Percentiles rank a stretch among this genome's conserved stretches.
Conservation (phyloP, 2,888 invertebrate species). For the Criorhina ranunculi region DNA sequence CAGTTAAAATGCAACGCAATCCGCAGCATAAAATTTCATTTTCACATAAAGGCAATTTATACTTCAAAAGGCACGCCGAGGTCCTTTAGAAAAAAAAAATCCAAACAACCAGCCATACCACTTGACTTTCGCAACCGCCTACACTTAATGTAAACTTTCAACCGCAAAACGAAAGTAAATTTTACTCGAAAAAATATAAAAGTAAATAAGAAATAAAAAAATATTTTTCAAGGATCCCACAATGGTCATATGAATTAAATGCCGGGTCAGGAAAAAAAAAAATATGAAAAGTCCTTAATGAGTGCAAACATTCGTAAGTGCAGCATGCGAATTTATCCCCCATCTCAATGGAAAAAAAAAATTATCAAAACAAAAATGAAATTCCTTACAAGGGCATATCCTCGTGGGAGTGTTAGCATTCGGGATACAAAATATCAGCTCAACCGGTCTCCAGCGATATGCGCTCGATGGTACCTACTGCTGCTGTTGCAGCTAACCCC, state of each 20-base stretch:
- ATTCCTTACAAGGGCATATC: constrained; percentile 53
- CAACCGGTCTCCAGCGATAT: constrained; percentile 61
- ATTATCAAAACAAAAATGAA: constrained; percentile 46
- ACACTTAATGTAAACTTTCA: constrained; percentile 56
- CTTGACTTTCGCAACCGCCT: constrained; percentile 51
- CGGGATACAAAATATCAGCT: constrained; percentile 60
- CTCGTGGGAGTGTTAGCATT: constrained; percentile 60
- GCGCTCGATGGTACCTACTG: neutral
- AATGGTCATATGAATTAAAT: constrained; percentile 59
- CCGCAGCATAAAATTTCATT: constrained; percentile 27
- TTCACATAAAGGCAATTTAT: constrained; percentile 46
- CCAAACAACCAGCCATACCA: constrained; percentile 15
- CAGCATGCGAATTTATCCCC: constrained; percentile 54
- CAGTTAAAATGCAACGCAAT: constrained; percentile 29
- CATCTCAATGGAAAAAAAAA: constrained; percentile 3
- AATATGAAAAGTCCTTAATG: constrained; percentile 67
- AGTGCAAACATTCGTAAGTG: constrained; percentile 68
- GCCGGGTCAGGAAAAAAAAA: constrained; percentile 45
- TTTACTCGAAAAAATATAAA: constrained; percentile 52
- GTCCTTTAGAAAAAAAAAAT: constrained; percentile 10
- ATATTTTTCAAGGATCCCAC: constrained; percentile 52
- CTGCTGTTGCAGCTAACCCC: constrained; percentile 11
- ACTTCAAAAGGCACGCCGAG: constrained; percentile 12
- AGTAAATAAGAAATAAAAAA: constrained; percentile 43
- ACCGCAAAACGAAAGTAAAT: constrained; percentile 57